Evolutionary conservation across 2,888 invertebrate species (phyloP).

Genomic region (Marasmarcha lunaedactyla): DNA sequence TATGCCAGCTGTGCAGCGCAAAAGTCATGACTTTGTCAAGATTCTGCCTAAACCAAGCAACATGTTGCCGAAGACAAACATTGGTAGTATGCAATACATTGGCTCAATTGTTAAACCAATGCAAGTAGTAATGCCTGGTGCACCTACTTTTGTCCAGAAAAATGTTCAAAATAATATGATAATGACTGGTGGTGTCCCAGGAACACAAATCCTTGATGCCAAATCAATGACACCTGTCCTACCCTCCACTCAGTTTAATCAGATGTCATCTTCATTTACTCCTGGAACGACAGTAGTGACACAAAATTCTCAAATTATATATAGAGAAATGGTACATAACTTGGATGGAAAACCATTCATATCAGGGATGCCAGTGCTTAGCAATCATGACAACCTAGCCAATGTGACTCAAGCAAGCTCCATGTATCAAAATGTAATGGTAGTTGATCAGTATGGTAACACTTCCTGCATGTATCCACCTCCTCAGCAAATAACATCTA

Average conservation of each 20-base stretch:
- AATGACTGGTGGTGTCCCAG: constrained; percentile 39
- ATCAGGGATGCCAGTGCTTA: constrained; percentile 43
- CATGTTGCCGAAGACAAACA: constrained; percentile 46
- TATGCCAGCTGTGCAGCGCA: constrained; percentile 28
- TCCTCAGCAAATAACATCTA: constrained; percentile 41
- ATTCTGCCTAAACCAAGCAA: constrained; percentile 48
- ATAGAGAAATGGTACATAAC: constrained; percentile 60
- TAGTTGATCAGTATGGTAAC: constrained; percentile 56
- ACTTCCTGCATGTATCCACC: constrained; percentile 50
- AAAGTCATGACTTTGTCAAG: constrained; percentile 38
- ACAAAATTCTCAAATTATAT: constrained; percentile 60
- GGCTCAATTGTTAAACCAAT: constrained; percentile 39
- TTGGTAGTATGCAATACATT: constrained; percentile 45
- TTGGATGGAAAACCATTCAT: constrained; percentile 54
- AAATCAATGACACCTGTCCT: constrained; percentile 32
- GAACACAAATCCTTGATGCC: constrained; percentile 32
- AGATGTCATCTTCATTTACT: constrained; percentile 37
- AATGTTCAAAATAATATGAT: constrained; percentile 56
- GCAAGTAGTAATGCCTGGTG: constrained; percentile 43
- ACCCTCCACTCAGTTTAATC: constrained; percentile 39
- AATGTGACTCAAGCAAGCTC: constrained; percentile 48
- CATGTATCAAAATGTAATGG: constrained; percentile 62
- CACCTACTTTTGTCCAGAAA: constrained; percentile 54
- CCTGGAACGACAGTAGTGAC: constrained; percentile 55
- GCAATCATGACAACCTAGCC: constrained; percentile 41